A percentile compares a stretch with the other conserved stretches of the same genome.
Conservation (phyloP, 2,888 invertebrate species). For the Clunio marinus region DNA sequence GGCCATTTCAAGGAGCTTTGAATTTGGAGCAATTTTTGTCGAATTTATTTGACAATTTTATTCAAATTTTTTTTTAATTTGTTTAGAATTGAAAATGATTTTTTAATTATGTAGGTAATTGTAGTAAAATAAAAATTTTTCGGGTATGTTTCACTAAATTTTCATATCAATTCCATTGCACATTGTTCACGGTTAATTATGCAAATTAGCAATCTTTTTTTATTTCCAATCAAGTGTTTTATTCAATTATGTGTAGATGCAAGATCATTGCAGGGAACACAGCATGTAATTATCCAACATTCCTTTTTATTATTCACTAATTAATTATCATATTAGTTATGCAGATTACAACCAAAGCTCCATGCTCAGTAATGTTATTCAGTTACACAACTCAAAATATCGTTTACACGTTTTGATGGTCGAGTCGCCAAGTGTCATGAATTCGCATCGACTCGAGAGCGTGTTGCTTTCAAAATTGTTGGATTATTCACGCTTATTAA, state of each 20-base stretch:
- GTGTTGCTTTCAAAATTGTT: not conserved
- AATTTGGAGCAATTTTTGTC: conserved; percentile 33
- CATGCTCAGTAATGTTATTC: not conserved
- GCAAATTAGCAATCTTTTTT: not conserved
- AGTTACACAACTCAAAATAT: conserved; percentile 4
- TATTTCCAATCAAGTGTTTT: too few relatives aligned
- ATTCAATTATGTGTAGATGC: too few relatives aligned
- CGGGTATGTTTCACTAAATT: not conserved
- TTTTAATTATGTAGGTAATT: too few relatives aligned
- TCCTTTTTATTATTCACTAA: too few relatives aligned
- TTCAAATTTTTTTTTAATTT: not conserved
- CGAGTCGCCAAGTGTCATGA: not conserved
- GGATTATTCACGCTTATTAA: conserved; percentile 37
- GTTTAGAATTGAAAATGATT: too few relatives aligned
- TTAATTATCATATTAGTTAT: conserved; percentile 18
- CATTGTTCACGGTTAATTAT: not conserved
- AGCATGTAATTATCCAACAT: conserved; percentile 4
- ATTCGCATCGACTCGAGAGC: too few relatives aligned
- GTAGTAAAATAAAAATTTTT: too few relatives aligned
- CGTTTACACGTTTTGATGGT: not conserved
- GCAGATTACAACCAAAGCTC: conserved; percentile 8
- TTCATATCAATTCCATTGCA: not conserved
- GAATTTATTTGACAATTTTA: not conserved
- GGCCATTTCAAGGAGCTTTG: conserved; percentile 31
- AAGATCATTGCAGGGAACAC: too few relatives aligned